A percentile compares a stretch with the other conserved stretches of the same genome.
Evolutionary conservation across 2,888 invertebrate species (phyloP).

Genomic region (Neoaliturus tenellus): DNA sequence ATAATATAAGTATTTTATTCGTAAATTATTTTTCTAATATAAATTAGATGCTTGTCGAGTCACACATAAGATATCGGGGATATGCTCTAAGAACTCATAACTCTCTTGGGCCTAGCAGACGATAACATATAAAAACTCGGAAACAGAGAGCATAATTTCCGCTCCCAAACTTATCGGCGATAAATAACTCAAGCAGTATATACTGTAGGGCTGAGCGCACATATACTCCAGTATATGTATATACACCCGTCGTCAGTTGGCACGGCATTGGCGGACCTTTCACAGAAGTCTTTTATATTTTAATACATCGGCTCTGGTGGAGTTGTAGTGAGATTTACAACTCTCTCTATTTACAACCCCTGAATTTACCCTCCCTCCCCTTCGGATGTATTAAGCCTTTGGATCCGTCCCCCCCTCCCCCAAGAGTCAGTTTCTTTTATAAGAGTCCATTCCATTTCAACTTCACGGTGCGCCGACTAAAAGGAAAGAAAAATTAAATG

Average conservation of each 20-base stretch:
- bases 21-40: too few relatives aligned
- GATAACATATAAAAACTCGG: conserved; percentile 15
- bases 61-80: too few relatives aligned
- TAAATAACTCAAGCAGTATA: conserved; percentile 9
- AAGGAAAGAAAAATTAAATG: conserved; percentile 54
- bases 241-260: not conserved
- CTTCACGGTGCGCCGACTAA: conserved; percentile 28
- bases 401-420: conserved; percentile 10
- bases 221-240: not conserved
- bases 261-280: conserved; percentile 1
- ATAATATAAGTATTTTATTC: too few relatives aligned
- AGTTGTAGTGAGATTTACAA: conserved; percentile 54
- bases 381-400: conserved; percentile 27
- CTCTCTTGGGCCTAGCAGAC: conserved; percentile 8
- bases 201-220: not conserved
- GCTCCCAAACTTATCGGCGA: not conserved
- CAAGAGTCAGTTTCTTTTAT: not conserved
- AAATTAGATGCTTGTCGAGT: too few relatives aligned
- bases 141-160: conserved; percentile 32
- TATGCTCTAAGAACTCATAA: not conserved
- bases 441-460: conserved; percentile 33
- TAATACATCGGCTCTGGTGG: conserved; percentile 55
- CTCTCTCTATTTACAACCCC: conserved; percentile 45
- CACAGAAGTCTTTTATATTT: conserved; percentile 47
- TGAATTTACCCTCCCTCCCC: not conserved